phyloP scores from a whole-genome alignment of 1,140 invertebrate species.

The Orchesella cincta region DNA sequence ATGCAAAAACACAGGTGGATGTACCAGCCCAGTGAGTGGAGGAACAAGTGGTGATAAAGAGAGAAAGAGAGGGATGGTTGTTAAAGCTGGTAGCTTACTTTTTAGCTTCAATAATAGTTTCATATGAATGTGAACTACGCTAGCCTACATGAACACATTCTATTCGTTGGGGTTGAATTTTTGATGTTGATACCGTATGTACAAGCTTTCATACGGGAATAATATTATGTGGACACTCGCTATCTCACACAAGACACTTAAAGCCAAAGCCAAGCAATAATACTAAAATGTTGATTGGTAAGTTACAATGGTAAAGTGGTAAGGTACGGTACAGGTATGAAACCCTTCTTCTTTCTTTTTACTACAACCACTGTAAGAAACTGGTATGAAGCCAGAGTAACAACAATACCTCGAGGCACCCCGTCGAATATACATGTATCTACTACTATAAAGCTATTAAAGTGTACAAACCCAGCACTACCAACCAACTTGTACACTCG shows the following conservation, averaged over 20 bases:
- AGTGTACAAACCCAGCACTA: background rate
- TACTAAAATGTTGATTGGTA: background rate
- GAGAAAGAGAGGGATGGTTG: no score
- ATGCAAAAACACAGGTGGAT: no score
- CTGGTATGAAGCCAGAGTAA: background rate
- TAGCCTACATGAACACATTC: no score
- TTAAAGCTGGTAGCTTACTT: no score
- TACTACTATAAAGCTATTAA: background rate
- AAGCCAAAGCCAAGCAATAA: no score
- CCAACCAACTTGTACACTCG: background rate
- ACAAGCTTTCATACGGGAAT: background rate
- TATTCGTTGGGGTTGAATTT: no score
- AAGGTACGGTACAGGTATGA: background rate
- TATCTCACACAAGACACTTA: no score
- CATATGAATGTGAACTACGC: no score
- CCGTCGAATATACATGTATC: background rate
- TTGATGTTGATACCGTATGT: background rate
- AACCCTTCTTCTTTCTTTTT: background rate
- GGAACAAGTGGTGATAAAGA: no score
- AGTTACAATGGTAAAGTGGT: background rate
- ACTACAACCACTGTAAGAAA: background rate
- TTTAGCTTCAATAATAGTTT: no score
- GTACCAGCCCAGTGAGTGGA: no score
- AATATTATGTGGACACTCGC: background rate
- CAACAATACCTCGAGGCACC: constrained; percentile 7